Evolutionary conservation across 1,140 invertebrate genomes (phyloP), one percentile per base, ranked within the genome.

Genomic region (Sycophaga agraensis): DNA sequence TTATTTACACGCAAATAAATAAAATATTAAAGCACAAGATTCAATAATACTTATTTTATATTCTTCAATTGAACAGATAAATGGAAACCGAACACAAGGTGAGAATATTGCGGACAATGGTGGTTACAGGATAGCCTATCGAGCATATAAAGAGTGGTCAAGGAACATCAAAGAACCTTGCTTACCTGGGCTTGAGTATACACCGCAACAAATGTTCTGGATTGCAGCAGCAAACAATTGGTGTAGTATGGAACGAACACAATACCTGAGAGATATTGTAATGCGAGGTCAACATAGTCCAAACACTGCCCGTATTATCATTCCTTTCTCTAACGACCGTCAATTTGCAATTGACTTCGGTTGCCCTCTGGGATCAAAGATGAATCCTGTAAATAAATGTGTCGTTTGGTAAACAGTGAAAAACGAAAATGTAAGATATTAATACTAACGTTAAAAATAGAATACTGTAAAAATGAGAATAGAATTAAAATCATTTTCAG

Each of bases 31-130:
- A 39, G 7, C n/a, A 39, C n/a, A 4, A 39, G n/a, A 39, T 11
- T 9, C n/a, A 39, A 39, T 39, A 31, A 4, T 39, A 39, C 6
- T 14, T 8, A 19, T 6, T 43, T 5, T 19, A 17, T 21, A 43
- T 26, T 48, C 26, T 26, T 3, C 24, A 26, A n/a, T 26, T 4
- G 45, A 71, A 78, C 68, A 93, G 91, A 66, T 94, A 21, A 96
- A 96, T 67, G 91, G 91, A 35, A 88, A 91, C 26, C 91, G 92
- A 63, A 93, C 92, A 1, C 91, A 94, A 79, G 91, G 88, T 16
- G 93, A 96, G 72, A 96, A 96, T 73, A 93, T 96, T 46, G 93
- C 94, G 0, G 92, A 96, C 73, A 94, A 94, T 73, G 92, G 91
- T 16, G 93, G 93, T 0, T 85, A 94, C 21, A 93, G 93, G 72